A percentile compares a stretch with the other conserved stretches of the same genome.
phyloP scores from a whole-genome alignment of 2,113 vertebrate genomes.

The Cnemophilus loriae region DNA sequence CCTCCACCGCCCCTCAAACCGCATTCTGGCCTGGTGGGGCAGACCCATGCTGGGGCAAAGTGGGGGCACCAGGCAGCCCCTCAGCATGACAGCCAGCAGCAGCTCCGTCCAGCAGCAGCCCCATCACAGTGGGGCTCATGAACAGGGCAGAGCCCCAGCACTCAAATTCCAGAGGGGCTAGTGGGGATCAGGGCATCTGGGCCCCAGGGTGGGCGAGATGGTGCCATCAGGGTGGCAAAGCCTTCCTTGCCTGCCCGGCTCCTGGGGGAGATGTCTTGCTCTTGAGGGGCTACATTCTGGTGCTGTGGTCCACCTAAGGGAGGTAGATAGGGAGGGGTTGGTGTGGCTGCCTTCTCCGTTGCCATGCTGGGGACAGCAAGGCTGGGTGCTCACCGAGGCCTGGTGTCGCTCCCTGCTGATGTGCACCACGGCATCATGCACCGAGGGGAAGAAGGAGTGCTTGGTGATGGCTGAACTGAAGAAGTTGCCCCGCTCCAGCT shows the following conservation, averaged over 20 bases:
- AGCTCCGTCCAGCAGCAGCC: background rate
- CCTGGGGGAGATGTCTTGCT: accelerated
- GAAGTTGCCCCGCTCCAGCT: conserved; percentile 83
- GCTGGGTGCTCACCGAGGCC: background rate
- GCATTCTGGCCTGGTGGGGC: accelerated
- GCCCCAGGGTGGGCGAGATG: accelerated
- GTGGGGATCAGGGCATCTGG: background rate
- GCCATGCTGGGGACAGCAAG: accelerated
- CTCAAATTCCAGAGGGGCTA: background rate
- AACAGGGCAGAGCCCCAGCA: background rate
- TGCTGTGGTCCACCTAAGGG: background rate
- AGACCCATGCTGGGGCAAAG: accelerated
- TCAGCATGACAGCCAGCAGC: background rate
- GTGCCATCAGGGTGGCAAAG: background rate
- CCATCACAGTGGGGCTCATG: accelerated
- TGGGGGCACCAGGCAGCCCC: accelerated
- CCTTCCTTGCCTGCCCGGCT: accelerated
- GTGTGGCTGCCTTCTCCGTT: background rate
- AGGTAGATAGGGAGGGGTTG: background rate
- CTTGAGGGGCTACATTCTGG: background rate
- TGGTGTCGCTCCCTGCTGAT: background rate
- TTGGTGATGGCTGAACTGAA: conserved; percentile 84
- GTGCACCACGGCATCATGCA: conserved; percentile 81
- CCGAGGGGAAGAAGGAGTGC: conserved; percentile 79
- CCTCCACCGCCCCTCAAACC: accelerated